phyloP scores from a whole-genome alignment of 2,888 invertebrate species.

The Agonum fuliginosum region DNA sequence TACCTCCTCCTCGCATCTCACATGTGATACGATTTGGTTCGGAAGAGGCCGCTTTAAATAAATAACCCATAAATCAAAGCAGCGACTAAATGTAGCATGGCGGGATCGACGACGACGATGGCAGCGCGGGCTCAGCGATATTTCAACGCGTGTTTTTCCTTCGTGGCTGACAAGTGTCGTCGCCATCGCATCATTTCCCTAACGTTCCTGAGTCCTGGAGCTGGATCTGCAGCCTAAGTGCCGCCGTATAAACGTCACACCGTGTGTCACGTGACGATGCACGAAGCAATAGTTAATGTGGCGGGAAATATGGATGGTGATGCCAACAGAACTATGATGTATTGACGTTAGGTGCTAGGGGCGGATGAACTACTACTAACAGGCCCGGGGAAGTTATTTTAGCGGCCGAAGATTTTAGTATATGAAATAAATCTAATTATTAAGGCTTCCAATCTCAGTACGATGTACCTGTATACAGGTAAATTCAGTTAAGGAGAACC shows the following conservation, averaged over 20 bases:
- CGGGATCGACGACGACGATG: not conserved
- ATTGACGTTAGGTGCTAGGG: too few species aligned
- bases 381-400: too few species aligned
- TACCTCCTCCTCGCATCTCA: not conserved
- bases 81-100: conserved; percentile 36
- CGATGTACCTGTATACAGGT: too few species aligned
- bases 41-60: conserved; percentile 38
- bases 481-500: too few species aligned
- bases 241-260: conserved; percentile 37
- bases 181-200: conserved; percentile 38
- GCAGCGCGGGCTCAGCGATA: too few species aligned
- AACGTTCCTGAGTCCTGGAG: conserved; percentile 5
- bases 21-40: not conserved
- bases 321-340: not conserved
- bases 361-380: too few species aligned
- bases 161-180: conserved; percentile 11
- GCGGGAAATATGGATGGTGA: conserved; percentile 28
- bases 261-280: conserved; percentile 15
- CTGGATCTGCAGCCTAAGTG: conserved; percentile 13
- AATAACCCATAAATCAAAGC: conserved; percentile 44
- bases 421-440: too few species aligned
- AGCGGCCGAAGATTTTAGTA: too few species aligned
- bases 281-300: conserved; percentile 24
- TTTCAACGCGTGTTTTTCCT: conserved; percentile 24
- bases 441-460: too few species aligned